Percentiles rank a stretch among this genome's conserved stretches.
Evolutionary conservation across 2,888 invertebrate genomes (phyloP).

Genomic region (Cheiracanthium punctorium): DNA sequence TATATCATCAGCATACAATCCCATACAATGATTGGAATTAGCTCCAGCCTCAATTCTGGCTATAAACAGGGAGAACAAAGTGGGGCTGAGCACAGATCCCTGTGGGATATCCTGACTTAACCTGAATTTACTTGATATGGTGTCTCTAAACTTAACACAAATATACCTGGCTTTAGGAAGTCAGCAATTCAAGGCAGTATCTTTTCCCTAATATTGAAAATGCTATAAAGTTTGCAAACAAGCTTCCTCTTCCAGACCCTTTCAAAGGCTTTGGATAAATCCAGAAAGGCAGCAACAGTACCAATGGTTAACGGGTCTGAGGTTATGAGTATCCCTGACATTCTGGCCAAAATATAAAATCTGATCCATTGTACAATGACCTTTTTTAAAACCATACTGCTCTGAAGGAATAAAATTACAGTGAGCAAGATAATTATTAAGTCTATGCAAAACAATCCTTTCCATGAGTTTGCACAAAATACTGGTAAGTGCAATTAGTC

Average conservation of each 20-base stretch:
- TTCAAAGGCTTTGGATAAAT: too few species aligned
- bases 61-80: constrained; percentile 13
- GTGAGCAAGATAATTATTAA: background rate
- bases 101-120: constrained; percentile 10
- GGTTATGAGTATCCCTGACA: constrained; percentile 22
- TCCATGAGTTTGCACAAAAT: background rate
- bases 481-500: constrained; percentile 11
- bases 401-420: background rate
- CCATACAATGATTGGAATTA: background rate
- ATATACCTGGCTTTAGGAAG: background rate
- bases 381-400: too few species aligned
- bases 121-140: background rate
- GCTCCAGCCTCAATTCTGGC: constrained; percentile 11
- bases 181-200: constrained; percentile 9
- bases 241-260: background rate
- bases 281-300: background rate
- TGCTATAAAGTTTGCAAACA: background rate
- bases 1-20: constrained; percentile 21
- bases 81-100: constrained; percentile 11
- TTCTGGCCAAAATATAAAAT: constrained; percentile 16
- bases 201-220: background rate
- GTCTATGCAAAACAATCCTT: background rate
- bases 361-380: background rate
- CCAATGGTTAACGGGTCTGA: background rate
- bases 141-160: background rate